A percentile compares a stretch with the other conserved stretches of the same genome.
These are phyloP conservation scores for Sinocyclocheilus anophthalmus DNA, from an alignment of 2,113 vertebrate genomes.

Conservation along the genomic window DNA sequence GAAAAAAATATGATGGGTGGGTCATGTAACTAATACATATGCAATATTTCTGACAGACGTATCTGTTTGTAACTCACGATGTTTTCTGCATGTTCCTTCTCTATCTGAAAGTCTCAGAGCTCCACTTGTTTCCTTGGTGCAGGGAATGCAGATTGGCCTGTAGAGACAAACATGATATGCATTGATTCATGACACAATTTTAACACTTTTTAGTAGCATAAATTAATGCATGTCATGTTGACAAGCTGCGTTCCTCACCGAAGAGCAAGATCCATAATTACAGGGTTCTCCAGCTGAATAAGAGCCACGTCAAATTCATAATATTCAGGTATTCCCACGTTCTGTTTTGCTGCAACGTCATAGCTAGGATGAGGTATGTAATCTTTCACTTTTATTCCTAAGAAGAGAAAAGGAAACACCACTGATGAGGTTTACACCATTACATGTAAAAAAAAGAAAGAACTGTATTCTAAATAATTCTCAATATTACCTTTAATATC, in stretches of 20 bases:
- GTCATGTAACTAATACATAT: neutral
- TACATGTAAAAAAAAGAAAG: neutral
- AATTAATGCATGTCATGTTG: neutral
- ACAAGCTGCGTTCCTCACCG: conserved; percentile 24
- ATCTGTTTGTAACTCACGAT: conserved; percentile 60
- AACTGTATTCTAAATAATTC: neutral
- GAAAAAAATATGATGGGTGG: no score
- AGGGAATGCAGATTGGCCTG: conserved; percentile 78
- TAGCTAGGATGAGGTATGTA: conserved; percentile 58
- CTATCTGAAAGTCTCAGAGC: conserved; percentile 62
- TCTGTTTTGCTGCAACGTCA: conserved; percentile 3
- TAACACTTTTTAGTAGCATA: neutral
- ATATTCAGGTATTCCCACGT: conserved; percentile 62
- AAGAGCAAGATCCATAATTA: conserved; percentile 43
- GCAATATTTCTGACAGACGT: neutral
- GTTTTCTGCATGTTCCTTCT: conserved; percentile 63
- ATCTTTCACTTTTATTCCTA: conserved; percentile 41
- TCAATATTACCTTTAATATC: neutral
- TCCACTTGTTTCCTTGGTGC: conserved; percentile 69
- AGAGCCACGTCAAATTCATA: conserved; percentile 79
- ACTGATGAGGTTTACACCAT: neutral
- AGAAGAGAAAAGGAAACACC: neutral
- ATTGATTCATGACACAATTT: neutral
- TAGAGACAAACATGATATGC: neutral
- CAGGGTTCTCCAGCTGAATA: conserved; percentile 55